Conservation (phyloP, 2,888 invertebrate genomes). For the Rugalucina vietnamica region DNA sequence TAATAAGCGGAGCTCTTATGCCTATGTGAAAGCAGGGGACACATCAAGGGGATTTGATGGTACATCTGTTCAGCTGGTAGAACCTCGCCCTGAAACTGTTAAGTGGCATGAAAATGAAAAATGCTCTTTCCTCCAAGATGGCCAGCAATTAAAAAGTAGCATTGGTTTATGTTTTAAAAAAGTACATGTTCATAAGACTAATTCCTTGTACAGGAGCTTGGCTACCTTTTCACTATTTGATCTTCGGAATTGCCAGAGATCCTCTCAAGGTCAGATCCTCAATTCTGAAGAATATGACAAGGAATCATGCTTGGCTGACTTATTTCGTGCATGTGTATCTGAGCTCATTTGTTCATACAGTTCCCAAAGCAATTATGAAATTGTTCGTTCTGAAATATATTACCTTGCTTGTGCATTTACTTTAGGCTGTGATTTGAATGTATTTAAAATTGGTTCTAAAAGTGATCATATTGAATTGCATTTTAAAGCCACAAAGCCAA, state of each 20-base stretch:
- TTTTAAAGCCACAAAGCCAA: no score
- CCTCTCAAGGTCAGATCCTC: neutral
- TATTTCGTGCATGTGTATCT: neutral
- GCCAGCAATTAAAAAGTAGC: neutral
- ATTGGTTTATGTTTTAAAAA: neutral
- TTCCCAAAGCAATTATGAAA: neutral
- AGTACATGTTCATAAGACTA: neutral
- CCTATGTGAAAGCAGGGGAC: neutral
- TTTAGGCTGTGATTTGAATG: neutral
- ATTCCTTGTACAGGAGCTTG: neutral
- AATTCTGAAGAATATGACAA: neutral
- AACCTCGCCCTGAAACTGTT: neutral
- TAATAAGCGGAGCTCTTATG: neutral
- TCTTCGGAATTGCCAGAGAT: neutral
- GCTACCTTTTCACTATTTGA: neutral
- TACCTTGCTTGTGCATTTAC: neutral
- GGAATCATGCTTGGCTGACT: neutral
- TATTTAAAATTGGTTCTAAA: neutral
- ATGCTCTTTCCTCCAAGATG: neutral
- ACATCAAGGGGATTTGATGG: slow-evolving; percentile 26
- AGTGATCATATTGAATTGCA: no score
- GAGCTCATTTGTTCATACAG: neutral
- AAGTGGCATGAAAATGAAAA: neutral
- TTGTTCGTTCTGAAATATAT: neutral
- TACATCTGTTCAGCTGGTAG: slow-evolving; percentile 23